These are phyloP conservation scores for Archaeoteleia sp. DNA, from an alignment of 2,888 invertebrate genomes.

Conservation along the genomic window DNA sequence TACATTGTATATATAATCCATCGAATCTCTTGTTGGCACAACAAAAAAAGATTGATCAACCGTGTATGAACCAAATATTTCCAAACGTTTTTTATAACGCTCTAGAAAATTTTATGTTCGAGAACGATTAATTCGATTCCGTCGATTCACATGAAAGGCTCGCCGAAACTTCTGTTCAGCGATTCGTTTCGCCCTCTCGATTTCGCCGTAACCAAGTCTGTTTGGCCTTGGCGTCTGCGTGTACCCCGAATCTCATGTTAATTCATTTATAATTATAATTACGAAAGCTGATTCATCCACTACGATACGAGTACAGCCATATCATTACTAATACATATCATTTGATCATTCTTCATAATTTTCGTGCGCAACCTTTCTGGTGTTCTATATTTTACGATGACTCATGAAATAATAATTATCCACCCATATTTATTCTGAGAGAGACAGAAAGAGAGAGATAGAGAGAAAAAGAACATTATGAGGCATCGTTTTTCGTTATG, in stretches of 20 bases:
- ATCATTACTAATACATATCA: conserved; percentile 26
- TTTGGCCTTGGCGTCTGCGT: conserved; percentile 16
- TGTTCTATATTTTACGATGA: conserved; percentile 31
- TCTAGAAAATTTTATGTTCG: conserved; percentile 39
- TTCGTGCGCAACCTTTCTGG: conserved; percentile 14
- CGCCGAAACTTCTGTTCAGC: conserved; percentile 46
- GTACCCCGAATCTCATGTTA: conserved; percentile 45
- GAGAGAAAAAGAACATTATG: background rate
- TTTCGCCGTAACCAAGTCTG: conserved; percentile 40
- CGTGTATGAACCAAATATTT: no score
- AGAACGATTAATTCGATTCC: conserved; percentile 55
- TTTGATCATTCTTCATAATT: conserved; percentile 13
- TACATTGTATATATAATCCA: no score
- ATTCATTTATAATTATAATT: conserved; percentile 60
- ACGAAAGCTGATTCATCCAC: conserved; percentile 43
- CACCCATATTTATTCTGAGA: conserved; percentile 5
- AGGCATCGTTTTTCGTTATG: no score
- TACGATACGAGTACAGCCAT: conserved; percentile 6
- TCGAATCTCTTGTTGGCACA: no score
- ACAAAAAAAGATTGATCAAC: no score
- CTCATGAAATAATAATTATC: conserved; percentile 29
- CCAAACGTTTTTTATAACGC: conserved; percentile 3
- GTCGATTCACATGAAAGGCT: conserved; percentile 57
- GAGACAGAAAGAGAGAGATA: no score
- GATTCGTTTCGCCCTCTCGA: conserved; percentile 52